These are phyloP conservation scores for Glaucopsyche alexis DNA, from an alignment of 2,888 invertebrate genomes.

Conservation along the genomic window DNA sequence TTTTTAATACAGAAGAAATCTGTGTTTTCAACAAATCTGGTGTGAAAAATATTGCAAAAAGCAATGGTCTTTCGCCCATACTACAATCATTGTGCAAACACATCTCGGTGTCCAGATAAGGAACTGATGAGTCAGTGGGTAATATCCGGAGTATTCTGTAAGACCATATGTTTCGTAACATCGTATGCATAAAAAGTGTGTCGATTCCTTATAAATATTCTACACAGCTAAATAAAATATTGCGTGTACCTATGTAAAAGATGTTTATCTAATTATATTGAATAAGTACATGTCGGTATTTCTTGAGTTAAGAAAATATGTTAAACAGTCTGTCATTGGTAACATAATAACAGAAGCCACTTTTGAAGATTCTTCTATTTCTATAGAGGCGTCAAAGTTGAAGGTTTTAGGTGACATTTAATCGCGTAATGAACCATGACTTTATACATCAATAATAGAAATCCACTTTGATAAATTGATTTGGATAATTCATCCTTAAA, in stretches of 20 bases:
- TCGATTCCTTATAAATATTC: slow-evolving; percentile 45
- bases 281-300: neutral
- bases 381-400: neutral
- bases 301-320: neutral
- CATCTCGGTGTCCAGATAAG: slow-evolving; percentile 64
- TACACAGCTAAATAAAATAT: slow-evolving; percentile 11
- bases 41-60: slow-evolving; percentile 22
- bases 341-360: neutral
- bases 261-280: slow-evolving; percentile 11
- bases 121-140: slow-evolving; percentile 60
- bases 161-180: slow-evolving; percentile 69
- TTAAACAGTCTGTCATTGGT: neutral
- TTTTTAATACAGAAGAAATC: neutral
- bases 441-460: slow-evolving; percentile 7
- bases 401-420: slow-evolving; percentile 5
- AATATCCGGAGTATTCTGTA: slow-evolving; percentile 58
- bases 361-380: neutral
- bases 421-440: slow-evolving; percentile 6
- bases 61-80: slow-evolving; percentile 21
- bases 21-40: slow-evolving; percentile 3
- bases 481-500: slow-evolving; percentile 39
- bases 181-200: slow-evolving; percentile 60
- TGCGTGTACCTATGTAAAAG: slow-evolving; percentile 13
- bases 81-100: slow-evolving; percentile 47
- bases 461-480: slow-evolving; percentile 17